Evolutionary conservation across 2,888 invertebrate species (phyloP).

Genomic region (Oxyteleia sp.): DNA sequence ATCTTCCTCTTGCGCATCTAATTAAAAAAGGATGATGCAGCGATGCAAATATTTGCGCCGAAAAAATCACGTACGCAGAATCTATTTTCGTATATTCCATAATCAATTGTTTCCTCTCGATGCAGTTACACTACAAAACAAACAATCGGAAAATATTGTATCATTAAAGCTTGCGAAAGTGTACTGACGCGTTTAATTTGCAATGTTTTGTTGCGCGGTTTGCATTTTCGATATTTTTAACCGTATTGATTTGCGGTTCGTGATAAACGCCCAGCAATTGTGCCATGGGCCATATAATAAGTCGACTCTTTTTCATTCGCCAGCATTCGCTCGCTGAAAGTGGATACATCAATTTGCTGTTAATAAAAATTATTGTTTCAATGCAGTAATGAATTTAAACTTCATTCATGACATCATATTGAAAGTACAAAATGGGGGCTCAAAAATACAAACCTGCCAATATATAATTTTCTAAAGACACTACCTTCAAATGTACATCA

Average conservation of each 20-base stretch:
- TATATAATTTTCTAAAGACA: no score
- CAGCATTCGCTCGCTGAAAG: constrained; percentile 12
- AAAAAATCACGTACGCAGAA: no score
- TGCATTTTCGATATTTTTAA: constrained; percentile 44
- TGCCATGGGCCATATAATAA: background rate
- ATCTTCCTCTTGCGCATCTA: no score
- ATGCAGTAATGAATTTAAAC: no score
- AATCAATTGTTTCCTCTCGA: no score
- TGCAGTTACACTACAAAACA: constrained; percentile 21
- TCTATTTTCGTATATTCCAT: no score
- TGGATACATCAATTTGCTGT: constrained; percentile 5
- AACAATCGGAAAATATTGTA: constrained; percentile 27
- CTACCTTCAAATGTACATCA: no score
- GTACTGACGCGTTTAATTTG: constrained; percentile 10
- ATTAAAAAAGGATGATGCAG: no score
- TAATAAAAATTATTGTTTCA: constrained; percentile 26
- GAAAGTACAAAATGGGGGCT: no score
- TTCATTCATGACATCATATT: no score
- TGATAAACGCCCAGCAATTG: constrained; percentile 18
- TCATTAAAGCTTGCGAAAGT: constrained; percentile 22
- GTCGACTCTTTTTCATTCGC: background rate
- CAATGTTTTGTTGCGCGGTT: constrained; percentile 17
- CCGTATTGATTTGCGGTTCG: constrained; percentile 37
- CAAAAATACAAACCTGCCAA: no score
- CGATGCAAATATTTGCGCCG: no score